Evolutionary conservation across 2,113 vertebrate species (phyloP).

Genomic region (Neogobius melanostomus): DNA sequence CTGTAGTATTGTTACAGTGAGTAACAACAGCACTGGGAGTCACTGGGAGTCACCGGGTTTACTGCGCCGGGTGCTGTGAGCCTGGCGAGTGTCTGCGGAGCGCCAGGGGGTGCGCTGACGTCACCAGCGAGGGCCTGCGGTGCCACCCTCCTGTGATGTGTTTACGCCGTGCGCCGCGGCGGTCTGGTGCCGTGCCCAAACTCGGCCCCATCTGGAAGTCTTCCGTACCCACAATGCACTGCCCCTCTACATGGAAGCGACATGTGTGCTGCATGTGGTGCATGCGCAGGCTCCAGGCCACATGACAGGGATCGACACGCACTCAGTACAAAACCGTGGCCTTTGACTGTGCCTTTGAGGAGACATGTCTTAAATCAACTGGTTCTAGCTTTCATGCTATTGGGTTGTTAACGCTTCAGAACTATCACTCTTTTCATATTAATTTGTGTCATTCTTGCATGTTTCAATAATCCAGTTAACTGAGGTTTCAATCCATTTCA

Average conservation of each 20-base stretch:
- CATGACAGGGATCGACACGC: neutral
- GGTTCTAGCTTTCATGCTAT: no score
- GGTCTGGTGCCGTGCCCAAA: slow-evolving; percentile 52
- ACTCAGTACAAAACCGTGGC: neutral
- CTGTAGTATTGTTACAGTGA: slow-evolving; percentile 16
- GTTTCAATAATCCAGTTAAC: no score
- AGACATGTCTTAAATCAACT: no score
- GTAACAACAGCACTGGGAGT: slow-evolving; percentile 20
- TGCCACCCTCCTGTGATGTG: slow-evolving; percentile 64
- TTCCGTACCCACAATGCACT: slow-evolving; percentile 38
- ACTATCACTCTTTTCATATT: no score
- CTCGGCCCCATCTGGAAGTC: slow-evolving; percentile 54
- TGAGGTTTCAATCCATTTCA: no score
- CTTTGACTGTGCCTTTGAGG: no score
- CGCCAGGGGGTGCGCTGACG: slow-evolving; percentile 55
- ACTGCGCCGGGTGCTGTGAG: slow-evolving; percentile 24
- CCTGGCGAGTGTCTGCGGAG: slow-evolving; percentile 57
- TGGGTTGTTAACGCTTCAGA: no score
- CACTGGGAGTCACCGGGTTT: slow-evolving; percentile 44
- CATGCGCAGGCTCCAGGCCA: neutral
- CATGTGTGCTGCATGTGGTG: neutral
- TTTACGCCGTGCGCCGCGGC: slow-evolving; percentile 43
- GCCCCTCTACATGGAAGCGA: slow-evolving; percentile 17
- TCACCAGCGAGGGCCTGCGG: slow-evolving; percentile 64
- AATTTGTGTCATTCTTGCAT: no score